Base-by-base conservation (phyloP, 2,888 invertebrate genomes). In the Entomobrya proxima region DNA sequence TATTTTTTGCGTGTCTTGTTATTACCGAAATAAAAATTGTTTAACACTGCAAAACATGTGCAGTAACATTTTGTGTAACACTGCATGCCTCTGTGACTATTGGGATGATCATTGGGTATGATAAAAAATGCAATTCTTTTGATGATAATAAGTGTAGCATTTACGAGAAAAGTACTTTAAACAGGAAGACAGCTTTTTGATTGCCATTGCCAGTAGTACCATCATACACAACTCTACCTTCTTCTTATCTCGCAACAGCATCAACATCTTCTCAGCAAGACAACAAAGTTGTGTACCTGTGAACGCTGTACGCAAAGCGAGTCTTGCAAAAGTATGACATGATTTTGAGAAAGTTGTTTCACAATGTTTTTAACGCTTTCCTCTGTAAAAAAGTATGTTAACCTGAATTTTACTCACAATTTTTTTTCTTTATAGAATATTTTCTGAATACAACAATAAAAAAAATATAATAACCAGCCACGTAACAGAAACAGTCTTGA, bases 341-440 rank as follows among this genome's bases (percentile, higher is more conserved):
- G 85, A 79, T 79, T 85, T 85, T 85, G 85, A 85, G 85, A 85
- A 85, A 85, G 85, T 85, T 85, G 85, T 85, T 85, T 85, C 85
- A 85, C 85, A 85, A 79, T 84, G 77, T 77, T 83, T 77, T 83
- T 77, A 75, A 67, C 64, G 50, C 50, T 76, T 64, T 75, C 64
- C 69, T 83, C 83, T 83, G 37, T 52, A 76, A 77, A 81, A 61
- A 69, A n/a, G n/a, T 74, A 64, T 55, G 55, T 78, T 84, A 84
- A 78, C 84, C 84, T 84, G 78, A 84, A 78, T 84, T 84, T 40
- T 52, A 44, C 35, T 27, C 35, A 37, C 58, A 74, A 27, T 58
- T 81, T 72, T 80, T 67, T 75, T 58, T 32, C 50, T 30, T n/a
- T 77, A 32, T 75, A 52, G 52, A n/a, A 32, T 52, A 18, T 72